These are phyloP conservation scores for Notarius lentiginosus DNA, from an alignment of 2,113 vertebrate species.

Conservation along the genomic window DNA sequence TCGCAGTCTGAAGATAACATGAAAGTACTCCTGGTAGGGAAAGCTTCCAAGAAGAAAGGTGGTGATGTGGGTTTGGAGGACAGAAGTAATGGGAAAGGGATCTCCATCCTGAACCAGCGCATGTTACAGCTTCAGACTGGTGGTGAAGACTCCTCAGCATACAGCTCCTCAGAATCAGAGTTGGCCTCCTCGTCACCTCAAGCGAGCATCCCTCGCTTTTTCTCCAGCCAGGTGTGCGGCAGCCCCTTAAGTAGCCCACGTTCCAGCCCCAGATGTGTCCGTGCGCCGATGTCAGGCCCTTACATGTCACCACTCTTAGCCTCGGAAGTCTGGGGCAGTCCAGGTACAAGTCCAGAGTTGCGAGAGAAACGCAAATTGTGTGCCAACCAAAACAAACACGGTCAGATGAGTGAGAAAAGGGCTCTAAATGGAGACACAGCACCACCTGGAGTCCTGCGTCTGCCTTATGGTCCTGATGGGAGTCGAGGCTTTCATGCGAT, in stretches of 20 bases:
- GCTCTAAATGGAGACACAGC: conserved; percentile 26
- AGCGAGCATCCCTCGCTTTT: conserved; percentile 34
- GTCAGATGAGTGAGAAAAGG: conserved; percentile 25
- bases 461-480: conserved; percentile 53
- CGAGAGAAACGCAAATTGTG: conserved; percentile 43
- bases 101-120: conserved; percentile 43
- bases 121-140: conserved; percentile 48
- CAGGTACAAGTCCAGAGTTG: conserved; percentile 51
- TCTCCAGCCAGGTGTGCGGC: conserved; percentile 20
- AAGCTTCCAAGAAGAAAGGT: conserved; percentile 49
- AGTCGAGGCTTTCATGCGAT: conserved; percentile 49
- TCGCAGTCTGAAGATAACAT: conserved; percentile 33
- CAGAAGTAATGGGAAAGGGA: conserved; percentile 17
- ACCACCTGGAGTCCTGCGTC: conserved; percentile 49
- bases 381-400: conserved; percentile 22
- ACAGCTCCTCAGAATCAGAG: conserved; percentile 56
- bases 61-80: conserved; percentile 25
- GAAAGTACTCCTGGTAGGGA: conserved; percentile 52
- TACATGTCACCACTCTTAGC: conserved; percentile 39
- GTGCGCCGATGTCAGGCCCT: conserved; percentile 1
- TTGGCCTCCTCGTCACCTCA: conserved; percentile 40
- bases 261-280: conserved; percentile 38
- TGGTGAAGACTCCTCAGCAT: conserved; percentile 51
- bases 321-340: conserved; percentile 46
- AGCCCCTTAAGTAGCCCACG: conserved; percentile 47